Evolutionary conservation across 2,113 vertebrate genomes (phyloP).

Genomic region (Scomber japonicus): DNA sequence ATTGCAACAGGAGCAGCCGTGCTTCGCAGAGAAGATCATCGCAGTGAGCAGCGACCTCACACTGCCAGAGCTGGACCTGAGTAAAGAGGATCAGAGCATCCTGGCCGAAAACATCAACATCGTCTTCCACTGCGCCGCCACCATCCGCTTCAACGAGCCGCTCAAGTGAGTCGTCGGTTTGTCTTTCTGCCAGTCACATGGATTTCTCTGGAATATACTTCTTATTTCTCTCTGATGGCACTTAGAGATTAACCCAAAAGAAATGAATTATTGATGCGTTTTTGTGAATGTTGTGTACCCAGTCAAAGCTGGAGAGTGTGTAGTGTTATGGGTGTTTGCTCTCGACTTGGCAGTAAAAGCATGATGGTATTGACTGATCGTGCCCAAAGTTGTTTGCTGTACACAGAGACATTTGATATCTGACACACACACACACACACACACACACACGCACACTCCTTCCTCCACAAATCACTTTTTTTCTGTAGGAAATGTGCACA

Average conservation of each 20-base stretch:
- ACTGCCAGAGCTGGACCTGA: constrained; percentile 90
- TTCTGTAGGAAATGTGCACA: neutral
- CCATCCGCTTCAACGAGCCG: constrained; percentile 95
- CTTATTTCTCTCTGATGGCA: neutral
- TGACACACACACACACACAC: neutral
- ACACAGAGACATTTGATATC: constrained; percentile 26
- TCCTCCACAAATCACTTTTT: neutral
- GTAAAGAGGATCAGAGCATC: constrained; percentile 87
- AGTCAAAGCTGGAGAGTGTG: neutral
- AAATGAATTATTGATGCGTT: neutral
- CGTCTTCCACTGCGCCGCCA: constrained; percentile 97
- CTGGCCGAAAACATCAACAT: constrained; percentile 89
- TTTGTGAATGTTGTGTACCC: neutral
- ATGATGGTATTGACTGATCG: neutral
- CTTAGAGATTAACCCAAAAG: no score
- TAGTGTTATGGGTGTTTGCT: neutral
- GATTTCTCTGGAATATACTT: neutral
- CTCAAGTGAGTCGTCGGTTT: constrained; percentile 88
- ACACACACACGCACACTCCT: neutral
- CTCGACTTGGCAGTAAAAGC: neutral
- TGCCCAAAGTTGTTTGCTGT: constrained; percentile 6
- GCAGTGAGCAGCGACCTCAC: constrained; percentile 93
- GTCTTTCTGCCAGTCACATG: no score
- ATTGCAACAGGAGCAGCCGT: constrained; percentile 92
- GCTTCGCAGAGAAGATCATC: constrained; percentile 92